phyloP scores from a whole-genome alignment of 2,797 vertebrate species.

The Pristis pectinata region DNA sequence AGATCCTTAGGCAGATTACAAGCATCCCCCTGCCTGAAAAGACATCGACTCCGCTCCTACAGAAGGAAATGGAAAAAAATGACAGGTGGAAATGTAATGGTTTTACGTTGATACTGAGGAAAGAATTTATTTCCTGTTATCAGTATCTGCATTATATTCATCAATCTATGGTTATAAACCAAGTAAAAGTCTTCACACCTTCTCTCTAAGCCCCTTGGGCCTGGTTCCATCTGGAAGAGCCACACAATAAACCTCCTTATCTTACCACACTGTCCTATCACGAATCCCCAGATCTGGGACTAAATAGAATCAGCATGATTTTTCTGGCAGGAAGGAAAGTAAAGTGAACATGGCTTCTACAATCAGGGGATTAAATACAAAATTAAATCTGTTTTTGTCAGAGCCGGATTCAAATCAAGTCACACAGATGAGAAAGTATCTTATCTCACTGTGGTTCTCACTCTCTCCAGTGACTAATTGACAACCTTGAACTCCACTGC shows the following conservation, averaged over 20 bases:
- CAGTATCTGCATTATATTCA: not conserved
- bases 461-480: not conserved
- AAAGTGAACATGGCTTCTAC: no score
- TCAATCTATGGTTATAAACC: not conserved
- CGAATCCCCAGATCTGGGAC: not conserved
- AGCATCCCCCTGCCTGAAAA: constrained; percentile 12
- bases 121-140: not conserved
- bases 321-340: no score
- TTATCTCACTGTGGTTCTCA: not conserved
- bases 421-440: not conserved
- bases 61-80: not conserved
- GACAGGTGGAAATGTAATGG: no score
- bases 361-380: not conserved
- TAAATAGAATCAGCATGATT: no score
- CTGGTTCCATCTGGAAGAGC: not conserved
- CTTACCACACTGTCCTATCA: not conserved
- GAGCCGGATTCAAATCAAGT: not conserved
- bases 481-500: not conserved
- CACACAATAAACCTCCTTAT: not conserved
- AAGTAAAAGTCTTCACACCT: not conserved
- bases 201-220: not conserved
- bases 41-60: not conserved
- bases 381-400: not conserved
- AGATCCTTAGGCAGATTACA: constrained; percentile 6
- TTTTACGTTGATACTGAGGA: not conserved